A percentile compares a stretch with the other conserved stretches of the same genome.
phyloP scores from a whole-genome alignment of 1,140 invertebrate species.

The Pseudomyrmex gracilis region DNA sequence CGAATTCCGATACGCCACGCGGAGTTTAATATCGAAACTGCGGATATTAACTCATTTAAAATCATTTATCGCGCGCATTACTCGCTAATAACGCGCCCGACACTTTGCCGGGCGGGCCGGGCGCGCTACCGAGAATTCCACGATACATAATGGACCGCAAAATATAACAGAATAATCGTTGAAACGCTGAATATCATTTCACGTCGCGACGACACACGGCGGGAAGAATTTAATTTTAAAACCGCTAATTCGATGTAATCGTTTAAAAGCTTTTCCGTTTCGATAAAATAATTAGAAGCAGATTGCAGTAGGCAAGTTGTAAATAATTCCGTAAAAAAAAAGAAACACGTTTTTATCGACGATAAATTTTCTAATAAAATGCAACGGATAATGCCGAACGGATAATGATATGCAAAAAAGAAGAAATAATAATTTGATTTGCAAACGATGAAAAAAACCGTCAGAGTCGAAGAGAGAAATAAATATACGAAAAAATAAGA shows the following conservation, averaged over 20 bases:
- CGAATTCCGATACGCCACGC: constrained; percentile 69
- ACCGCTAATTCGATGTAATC: constrained; percentile 9
- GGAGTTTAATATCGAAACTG: constrained; percentile 66
- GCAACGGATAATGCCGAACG: background rate
- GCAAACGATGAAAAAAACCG: constrained; percentile 36
- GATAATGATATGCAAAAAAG: background rate
- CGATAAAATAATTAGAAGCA: background rate
- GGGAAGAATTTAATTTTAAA: constrained; percentile 36
- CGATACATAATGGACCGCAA: constrained; percentile 52
- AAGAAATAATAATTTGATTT: constrained; percentile 1
- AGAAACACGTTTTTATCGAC: constrained; percentile 6
- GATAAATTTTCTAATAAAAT: background rate
- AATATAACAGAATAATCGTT: constrained; percentile 49
- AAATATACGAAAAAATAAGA: constrained; percentile 46
- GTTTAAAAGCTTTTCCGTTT: background rate
- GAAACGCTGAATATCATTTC: constrained; percentile 41
- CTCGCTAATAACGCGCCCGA: constrained; percentile 49
- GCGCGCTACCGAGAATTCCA: constrained; percentile 21
- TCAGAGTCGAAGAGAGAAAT: constrained; percentile 29
- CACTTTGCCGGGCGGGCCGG: constrained; percentile 10
- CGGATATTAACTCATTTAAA: constrained; percentile 69
- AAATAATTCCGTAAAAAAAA: background rate
- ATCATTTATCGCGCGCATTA: constrained; percentile 56
- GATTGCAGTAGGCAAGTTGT: background rate
- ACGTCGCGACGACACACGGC: background rate